Conservation (phyloP, 2,888 invertebrate species). For the Philereme transversata region DNA sequence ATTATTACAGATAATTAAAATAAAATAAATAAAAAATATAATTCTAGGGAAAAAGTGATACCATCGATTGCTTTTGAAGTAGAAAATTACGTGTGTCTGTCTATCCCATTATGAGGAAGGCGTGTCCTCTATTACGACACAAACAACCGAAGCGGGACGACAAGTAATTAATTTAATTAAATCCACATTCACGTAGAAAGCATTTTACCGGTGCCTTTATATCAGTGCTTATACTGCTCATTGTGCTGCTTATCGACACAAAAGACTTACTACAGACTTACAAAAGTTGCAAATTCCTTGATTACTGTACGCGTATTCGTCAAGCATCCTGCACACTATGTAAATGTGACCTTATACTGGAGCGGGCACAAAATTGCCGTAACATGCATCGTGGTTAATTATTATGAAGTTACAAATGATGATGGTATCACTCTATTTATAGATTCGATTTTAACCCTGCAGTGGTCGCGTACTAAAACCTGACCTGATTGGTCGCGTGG, state of each 20-base stretch:
- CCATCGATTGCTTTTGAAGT: slow-evolving; percentile 28
- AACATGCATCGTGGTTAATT: slow-evolving; percentile 39
- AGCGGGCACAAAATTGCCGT: slow-evolving; percentile 53
- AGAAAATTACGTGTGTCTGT: slow-evolving; percentile 37
- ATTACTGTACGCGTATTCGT: not conserved
- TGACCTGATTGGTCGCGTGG: too few relatives aligned
- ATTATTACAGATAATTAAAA: too few relatives aligned
- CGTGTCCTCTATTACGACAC: slow-evolving; percentile 49
- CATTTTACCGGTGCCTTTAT: not conserved
- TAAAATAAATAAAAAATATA: not conserved
- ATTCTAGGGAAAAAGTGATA: not conserved
- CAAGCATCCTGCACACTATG: slow-evolving; percentile 2
- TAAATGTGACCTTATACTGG: slow-evolving; percentile 39
- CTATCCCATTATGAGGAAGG: slow-evolving; percentile 42
- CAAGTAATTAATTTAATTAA: slow-evolving; percentile 68
- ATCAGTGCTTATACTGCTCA: not conserved
- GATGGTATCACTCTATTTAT: slow-evolving; percentile 3
- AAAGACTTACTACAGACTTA: not conserved
- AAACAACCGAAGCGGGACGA: slow-evolving; percentile 52
- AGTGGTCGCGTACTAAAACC: too few relatives aligned
- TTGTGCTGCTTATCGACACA: too few relatives aligned
- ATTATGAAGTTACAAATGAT: slow-evolving; percentile 19
- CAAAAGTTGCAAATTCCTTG: too few relatives aligned
- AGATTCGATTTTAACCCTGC: too few relatives aligned
- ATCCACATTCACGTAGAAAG: slow-evolving; percentile 17